Evolutionary conservation across 2,888 invertebrate species (phyloP).

Genomic region (Eupithecia inturbata): DNA sequence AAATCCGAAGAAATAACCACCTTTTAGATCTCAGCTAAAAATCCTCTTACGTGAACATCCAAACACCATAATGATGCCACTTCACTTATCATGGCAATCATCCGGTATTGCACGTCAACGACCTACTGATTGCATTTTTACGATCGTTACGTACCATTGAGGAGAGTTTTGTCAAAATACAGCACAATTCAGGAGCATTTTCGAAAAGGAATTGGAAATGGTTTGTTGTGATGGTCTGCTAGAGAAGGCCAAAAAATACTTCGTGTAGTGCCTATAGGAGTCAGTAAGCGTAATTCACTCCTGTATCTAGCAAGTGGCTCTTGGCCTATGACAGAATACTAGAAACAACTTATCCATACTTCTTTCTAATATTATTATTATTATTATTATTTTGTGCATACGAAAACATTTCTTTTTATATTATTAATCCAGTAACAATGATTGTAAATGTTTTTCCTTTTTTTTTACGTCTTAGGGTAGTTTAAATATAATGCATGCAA

Average conservation of each 20-base stretch:
- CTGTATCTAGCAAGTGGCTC: no score
- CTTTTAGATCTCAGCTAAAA: background rate
- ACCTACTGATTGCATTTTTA: conserved; percentile 6
- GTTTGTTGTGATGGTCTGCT: background rate
- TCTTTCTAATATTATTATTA: no score
- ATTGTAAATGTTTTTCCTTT: no score
- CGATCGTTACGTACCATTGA: background rate
- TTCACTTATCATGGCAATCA: background rate
- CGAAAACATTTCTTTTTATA: no score
- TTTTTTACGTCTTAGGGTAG: no score
- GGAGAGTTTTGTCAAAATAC: background rate
- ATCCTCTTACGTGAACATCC: background rate
- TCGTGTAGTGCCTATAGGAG: background rate
- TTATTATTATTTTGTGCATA: no score
- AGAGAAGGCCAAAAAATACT: background rate
- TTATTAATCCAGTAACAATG: no score
- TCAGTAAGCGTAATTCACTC: no score
- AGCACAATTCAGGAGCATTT: background rate
- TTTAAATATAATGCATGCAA: no score
- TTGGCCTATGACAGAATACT: no score
- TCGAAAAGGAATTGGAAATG: background rate
- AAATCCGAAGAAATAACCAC: background rate
- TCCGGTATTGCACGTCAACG: background rate
- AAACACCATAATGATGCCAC: background rate
- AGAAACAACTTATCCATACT: no score